A percentile compares a stretch with the other conserved stretches of the same genome.
Conservation (phyloP, 2,797 vertebrate species). For the Triplophysa bombifrons region DNA sequence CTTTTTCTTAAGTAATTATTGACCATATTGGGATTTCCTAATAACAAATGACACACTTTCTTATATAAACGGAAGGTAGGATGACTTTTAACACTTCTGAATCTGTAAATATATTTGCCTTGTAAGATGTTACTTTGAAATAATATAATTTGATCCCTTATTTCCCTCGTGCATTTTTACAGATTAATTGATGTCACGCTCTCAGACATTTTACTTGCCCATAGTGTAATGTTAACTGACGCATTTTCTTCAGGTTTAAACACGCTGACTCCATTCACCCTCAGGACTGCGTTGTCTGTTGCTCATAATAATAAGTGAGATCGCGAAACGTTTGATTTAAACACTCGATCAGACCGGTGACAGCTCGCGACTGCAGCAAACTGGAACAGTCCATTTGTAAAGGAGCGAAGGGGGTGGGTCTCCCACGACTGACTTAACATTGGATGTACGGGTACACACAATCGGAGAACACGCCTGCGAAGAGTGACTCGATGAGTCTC, state of each 20-base stretch:
- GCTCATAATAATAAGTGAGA: neutral
- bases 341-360: neutral
- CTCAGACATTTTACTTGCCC: neutral
- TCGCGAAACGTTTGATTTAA: neutral
- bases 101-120: slow-evolving; percentile 1
- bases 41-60: slow-evolving; percentile 41
- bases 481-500: neutral
- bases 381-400: slow-evolving; percentile 68
- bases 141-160: neutral
- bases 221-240: neutral
- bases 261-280: neutral
- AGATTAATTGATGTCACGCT: neutral
- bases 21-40: slow-evolving; percentile 26
- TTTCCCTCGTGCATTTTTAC: neutral
- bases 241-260: slow-evolving; percentile 6
- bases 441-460: slow-evolving; percentile 33
- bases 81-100: neutral
- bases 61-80: slow-evolving; percentile 35
- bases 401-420: slow-evolving; percentile 35
- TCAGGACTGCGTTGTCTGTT: neutral
- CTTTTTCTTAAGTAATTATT: too few relatives aligned
- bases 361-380: slow-evolving; percentile 66
- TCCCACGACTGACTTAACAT: slow-evolving; percentile 34
- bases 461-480: slow-evolving; percentile 29
- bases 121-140: neutral